Evolutionary conservation across 92 coral and sea anemone species (phyloP).

Genomic region (Zoanthus sociatus): DNA sequence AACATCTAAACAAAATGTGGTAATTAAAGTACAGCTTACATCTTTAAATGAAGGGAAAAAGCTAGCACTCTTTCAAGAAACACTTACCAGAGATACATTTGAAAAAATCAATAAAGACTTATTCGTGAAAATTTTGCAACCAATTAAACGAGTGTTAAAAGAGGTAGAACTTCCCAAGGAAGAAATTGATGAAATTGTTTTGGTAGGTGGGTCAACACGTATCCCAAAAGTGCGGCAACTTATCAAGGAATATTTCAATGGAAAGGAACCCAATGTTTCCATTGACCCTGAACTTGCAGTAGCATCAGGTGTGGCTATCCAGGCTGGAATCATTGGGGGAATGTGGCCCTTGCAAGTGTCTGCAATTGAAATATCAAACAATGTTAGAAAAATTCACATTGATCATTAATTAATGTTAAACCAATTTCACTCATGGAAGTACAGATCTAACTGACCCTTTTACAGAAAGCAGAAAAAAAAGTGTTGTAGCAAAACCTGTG

Average conservation of each 20-base stretch:
- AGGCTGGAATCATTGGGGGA: slow-evolving; percentile 98
- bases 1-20: slow-evolving; percentile 64
- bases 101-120: slow-evolving; percentile 93
- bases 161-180: slow-evolving; percentile 82
- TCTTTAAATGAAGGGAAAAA: slow-evolving; percentile 78
- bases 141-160: slow-evolving; percentile 82
- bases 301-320: slow-evolving; percentile 97
- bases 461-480: too few species aligned
- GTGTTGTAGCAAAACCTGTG: too few species aligned
- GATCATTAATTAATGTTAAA: slow-evolving; percentile 12
- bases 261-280: slow-evolving; percentile 92
- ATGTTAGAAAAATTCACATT: slow-evolving; percentile 79
- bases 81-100: slow-evolving; percentile 76
- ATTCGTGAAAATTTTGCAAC: slow-evolving; percentile 84
- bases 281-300: slow-evolving; percentile 99
- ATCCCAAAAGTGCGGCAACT: slow-evolving; percentile 87
- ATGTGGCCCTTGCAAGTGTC: slow-evolving; percentile 99
- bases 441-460: too few species aligned
- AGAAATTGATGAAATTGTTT: slow-evolving; percentile 88
- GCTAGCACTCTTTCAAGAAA: slow-evolving; percentile 77
- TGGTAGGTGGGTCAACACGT: slow-evolving; percentile 97
- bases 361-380: slow-evolving; percentile 86
- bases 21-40: slow-evolving; percentile 66
- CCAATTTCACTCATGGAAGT: too few species aligned
- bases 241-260: slow-evolving; percentile 87